Base-by-base conservation (phyloP, 2,888 invertebrate genomes). In the Drosophila koepferae region DNA sequence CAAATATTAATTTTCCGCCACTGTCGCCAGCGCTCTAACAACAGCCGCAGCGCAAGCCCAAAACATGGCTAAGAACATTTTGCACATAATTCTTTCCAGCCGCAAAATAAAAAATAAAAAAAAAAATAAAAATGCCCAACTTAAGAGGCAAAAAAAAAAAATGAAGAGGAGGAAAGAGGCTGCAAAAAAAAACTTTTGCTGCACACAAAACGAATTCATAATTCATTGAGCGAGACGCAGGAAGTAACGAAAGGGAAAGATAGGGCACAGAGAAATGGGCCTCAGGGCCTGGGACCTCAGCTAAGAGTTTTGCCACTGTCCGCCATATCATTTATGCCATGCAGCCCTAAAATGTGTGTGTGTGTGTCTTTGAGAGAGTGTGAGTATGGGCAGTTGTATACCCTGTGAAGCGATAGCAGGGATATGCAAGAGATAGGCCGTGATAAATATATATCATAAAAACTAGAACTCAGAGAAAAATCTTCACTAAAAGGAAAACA, bases 1-100 rank as follows among this genome's bases (percentile, higher is more conserved):
- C 74, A 88, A 84, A 86, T 83, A 84, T 86, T 88, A 88, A 84
- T 84, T 88, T 86, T 88, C 76, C 72, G 76, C 66, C 82, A 72
- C 72, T 86, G 89, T 82, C 73, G 72, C 74, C 71, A 72, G 71
- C 55, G 8, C 69, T 60, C 67, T 36, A 56, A 43, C 40, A 40
- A 40, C 40, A 54, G 10, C 54, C 20, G 40, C 38, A 40, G 55
- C 40, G 40, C 54, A 49, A 53, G 64, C 61, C 62, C 68, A 65
- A 82, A 67, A 86, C 83, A 77, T 71, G 84, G 79, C 84, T 86
- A 79, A 83, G 81, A 85, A 86, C 84, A 81, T 83, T 86, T 68
- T 72, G 79, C 81, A 73, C 86, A 88, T 85, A 88, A 85, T 85
- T 85, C 89, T 88, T 74, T 48, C 72, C 49, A 71, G 89, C 83